Conservation (phyloP, 53 echinoderm and acorn worm genomes). For the Temnopleurus reevesii region DNA sequence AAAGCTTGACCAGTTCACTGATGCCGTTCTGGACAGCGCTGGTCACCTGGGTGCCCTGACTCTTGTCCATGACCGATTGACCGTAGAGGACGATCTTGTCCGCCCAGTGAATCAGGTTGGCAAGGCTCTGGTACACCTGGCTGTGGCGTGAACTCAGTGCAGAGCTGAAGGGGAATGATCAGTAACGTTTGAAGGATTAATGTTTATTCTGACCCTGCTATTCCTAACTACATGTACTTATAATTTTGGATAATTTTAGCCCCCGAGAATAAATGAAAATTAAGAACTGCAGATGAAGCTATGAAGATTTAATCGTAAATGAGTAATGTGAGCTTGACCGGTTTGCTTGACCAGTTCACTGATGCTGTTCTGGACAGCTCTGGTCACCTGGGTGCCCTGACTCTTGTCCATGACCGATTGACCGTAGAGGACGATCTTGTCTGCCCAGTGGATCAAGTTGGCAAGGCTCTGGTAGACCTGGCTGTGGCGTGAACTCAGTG, state of each 20-base stretch:
- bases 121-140: constrained; percentile 89
- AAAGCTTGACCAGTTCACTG: constrained; percentile 76
- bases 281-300: too few species aligned
- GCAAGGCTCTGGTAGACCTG: constrained; percentile 93
- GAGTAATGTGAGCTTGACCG: too few species aligned
- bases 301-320: too few species aligned
- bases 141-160: constrained; percentile 82
- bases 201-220: too few species aligned
- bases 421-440: constrained; percentile 90
- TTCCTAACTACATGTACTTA: too few species aligned
- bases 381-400: constrained; percentile 74
- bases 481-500: constrained; percentile 81
- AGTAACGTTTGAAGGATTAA: neutral
- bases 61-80: constrained; percentile 63
- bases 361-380: constrained; percentile 76
- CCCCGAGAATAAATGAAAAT: too few species aligned
- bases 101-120: constrained; percentile 94
- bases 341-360: constrained; percentile 76
- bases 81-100: constrained; percentile 94
- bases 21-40: constrained; percentile 78
- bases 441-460: constrained; percentile 94
- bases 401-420: constrained; percentile 64
- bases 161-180: constrained; percentile 57
- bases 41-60: constrained; percentile 72
- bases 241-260: too few species aligned